Evolutionary conservation across 1,140 invertebrate genomes (phyloP).

Genomic region (Drosophila triauraria): DNA sequence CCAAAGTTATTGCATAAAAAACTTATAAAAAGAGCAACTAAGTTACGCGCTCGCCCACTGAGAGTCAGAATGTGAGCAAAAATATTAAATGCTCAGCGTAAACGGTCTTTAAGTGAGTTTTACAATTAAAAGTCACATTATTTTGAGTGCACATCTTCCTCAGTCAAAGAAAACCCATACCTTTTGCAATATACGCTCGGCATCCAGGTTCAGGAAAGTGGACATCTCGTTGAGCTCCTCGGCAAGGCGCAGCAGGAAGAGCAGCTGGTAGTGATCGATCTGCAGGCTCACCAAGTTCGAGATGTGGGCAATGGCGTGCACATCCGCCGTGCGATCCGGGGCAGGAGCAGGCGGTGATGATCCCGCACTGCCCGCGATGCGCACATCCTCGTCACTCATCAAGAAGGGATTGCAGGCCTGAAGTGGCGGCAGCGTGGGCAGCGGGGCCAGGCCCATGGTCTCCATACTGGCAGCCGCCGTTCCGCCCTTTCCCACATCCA

Average conservation of each 20-base stretch:
- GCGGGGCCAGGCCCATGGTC: conserved; percentile 62
- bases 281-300: conserved; percentile 93
- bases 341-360: conserved; percentile 8
- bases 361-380: conserved; percentile 15
- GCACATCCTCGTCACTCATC: conserved; percentile 77
- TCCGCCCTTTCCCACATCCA: conserved; percentile 47
- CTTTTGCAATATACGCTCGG: conserved; percentile 88
- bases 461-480: conserved; percentile 54
- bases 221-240: conserved; percentile 93
- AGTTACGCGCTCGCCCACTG: no score
- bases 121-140: neutral
- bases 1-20: no score
- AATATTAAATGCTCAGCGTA: no score
- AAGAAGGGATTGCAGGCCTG: conserved; percentile 79
- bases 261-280: conserved; percentile 96
- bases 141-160: neutral
- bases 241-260: conserved; percentile 93
- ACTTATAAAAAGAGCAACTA: no score
- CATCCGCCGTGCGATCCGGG: conserved; percentile 86
- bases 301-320: conserved; percentile 90
- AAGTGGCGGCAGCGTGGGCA: conserved; percentile 61
- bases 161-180: conserved; percentile 19
- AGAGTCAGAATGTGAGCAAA: no score
- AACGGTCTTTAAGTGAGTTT: no score
- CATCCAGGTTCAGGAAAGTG: conserved; percentile 92